Percentiles rank a stretch among this genome's conserved stretches.
Evolutionary conservation across 2,888 invertebrate species (phyloP).

Genomic region (Latheticus oryzae): DNA sequence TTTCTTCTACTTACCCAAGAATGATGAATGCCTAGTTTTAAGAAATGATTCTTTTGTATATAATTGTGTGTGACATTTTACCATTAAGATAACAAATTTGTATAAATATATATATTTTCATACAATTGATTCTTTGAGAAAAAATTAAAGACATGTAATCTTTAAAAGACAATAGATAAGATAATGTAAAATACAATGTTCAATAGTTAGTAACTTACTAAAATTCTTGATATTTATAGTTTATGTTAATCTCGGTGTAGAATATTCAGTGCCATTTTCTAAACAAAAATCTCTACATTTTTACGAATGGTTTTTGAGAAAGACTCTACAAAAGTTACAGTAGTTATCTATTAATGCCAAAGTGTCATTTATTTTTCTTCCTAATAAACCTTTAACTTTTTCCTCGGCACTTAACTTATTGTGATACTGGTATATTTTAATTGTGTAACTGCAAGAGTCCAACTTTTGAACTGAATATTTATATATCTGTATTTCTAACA

Average conservation of each 20-base stretch:
- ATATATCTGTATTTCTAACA: no score
- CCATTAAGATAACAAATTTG: conserved; percentile 49
- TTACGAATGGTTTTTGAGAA: not conserved
- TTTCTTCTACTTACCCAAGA: conserved; percentile 21
- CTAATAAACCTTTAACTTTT: conserved; percentile 8
- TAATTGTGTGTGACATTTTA: conserved; percentile 46
- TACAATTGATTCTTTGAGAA: conserved; percentile 43
- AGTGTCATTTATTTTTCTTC: conserved; percentile 5
- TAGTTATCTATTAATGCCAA: conserved; percentile 15
- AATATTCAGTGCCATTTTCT: conserved; percentile 56
- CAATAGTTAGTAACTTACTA: conserved; percentile 45
- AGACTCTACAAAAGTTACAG: no score
- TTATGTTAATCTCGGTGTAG: conserved; percentile 49
- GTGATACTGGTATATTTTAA: conserved; percentile 61
- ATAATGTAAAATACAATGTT: conserved; percentile 48
- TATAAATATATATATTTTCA: conserved; percentile 52
- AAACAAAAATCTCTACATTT: conserved; percentile 28
- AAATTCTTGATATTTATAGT: conserved; percentile 53
- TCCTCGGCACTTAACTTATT: conserved; percentile 60
- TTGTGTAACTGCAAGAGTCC: conserved; percentile 51
- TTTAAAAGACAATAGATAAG: conserved; percentile 57
- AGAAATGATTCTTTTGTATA: conserved; percentile 36
- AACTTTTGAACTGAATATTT: conserved; percentile 60
- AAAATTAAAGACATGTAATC: conserved; percentile 35
- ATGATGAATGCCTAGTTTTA: conserved; percentile 20